phyloP scores from a whole-genome alignment of 1,140 invertebrate species.

The Hermatobates lingyangjiaoensis region DNA sequence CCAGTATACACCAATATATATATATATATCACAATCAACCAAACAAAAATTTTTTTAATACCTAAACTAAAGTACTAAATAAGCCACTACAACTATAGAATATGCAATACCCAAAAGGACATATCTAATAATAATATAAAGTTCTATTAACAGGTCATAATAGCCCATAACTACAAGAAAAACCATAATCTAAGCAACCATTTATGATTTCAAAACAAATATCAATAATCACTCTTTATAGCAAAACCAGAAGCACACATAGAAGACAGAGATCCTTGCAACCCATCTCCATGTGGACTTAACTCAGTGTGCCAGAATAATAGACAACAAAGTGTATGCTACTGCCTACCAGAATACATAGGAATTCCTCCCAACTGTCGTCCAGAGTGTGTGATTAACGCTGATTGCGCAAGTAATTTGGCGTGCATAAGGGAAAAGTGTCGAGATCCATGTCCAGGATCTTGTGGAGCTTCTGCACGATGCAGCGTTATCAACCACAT shows the following conservation, averaged over 20 bases:
- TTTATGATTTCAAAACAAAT: too few relatives aligned
- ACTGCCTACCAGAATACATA: constrained; percentile 38
- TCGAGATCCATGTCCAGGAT: constrained; percentile 40
- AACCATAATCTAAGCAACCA: too few relatives aligned
- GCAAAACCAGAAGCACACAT: constrained; percentile 9
- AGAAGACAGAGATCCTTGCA: constrained; percentile 32
- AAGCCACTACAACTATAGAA: too few relatives aligned
- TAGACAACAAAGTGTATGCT: constrained; percentile 39
- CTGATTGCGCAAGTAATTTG: constrained; percentile 36
- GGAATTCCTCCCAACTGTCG: constrained; percentile 42
- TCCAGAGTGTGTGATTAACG: constrained; percentile 42
- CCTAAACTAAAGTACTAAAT: too few relatives aligned
- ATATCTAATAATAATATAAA: too few relatives aligned
- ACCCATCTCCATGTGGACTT: constrained; percentile 48
- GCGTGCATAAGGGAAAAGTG: constrained; percentile 49
- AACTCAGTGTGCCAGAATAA: constrained; percentile 41
- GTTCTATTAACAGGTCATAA: too few relatives aligned
- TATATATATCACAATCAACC: too few relatives aligned
- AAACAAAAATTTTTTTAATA: too few relatives aligned
- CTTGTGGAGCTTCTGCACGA: constrained; percentile 40
- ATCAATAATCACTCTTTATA: too few relatives aligned
- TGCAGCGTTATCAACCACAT: constrained; percentile 35
- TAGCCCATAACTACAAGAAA: too few relatives aligned
- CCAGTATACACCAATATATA: too few relatives aligned
- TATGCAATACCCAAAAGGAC: too few relatives aligned